Percentiles rank a stretch among this genome's conserved stretches.
phyloP scores from a whole-genome alignment of 2,113 vertebrate species.

The Phalacrocorax aristotelis region DNA sequence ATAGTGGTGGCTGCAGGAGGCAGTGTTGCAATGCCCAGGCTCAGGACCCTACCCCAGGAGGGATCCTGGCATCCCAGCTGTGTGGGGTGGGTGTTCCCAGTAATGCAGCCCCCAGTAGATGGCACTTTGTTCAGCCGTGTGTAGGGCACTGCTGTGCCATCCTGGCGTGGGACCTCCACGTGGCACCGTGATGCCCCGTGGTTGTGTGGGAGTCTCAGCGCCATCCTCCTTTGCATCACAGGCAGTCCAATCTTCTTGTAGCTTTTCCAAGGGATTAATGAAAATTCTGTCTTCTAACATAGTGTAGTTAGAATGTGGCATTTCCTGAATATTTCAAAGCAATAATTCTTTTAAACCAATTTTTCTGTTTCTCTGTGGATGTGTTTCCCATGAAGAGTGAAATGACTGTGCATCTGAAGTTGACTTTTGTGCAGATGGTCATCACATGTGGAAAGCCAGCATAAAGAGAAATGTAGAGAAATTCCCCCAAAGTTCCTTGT shows the following conservation, averaged over 20 bases:
- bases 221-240: neutral
- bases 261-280: neutral
- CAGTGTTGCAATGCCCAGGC: neutral
- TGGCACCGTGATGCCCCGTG: accelerated
- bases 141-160: neutral
- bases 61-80: neutral
- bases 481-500: neutral
- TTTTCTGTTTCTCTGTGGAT: neutral
- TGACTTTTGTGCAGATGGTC: neutral
- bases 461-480: neutral
- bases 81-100: neutral
- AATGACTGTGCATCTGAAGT: neutral
- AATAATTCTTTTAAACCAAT: neutral
- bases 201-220: neutral
- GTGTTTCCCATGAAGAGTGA: neutral
- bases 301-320: neutral
- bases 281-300: neutral
- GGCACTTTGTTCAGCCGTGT: neutral
- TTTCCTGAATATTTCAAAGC: neutral
- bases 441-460: neutral
- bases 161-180: accelerated
- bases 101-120: neutral
- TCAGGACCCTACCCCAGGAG: neutral
- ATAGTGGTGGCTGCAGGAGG: neutral
- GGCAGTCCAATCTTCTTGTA: neutral